Conservation (phyloP, 2,888 invertebrate species). For the Archips xylosteana region DNA sequence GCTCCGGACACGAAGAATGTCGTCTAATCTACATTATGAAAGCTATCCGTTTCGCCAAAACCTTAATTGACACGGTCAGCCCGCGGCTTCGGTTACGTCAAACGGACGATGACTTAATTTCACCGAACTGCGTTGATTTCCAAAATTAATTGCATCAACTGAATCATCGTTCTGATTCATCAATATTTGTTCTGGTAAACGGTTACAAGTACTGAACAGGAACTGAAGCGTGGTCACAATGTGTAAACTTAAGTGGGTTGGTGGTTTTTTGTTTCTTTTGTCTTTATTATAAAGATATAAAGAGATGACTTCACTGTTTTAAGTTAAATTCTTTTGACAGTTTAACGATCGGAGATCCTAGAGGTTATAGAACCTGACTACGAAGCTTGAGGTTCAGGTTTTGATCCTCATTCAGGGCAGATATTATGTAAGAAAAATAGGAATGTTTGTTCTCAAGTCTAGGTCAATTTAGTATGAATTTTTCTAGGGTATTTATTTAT, state of each 20-base stretch:
- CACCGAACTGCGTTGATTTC: constrained; percentile 49
- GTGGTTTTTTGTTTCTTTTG: neutral
- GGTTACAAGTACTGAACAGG: neutral
- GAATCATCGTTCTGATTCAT: constrained; percentile 26
- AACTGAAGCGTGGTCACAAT: neutral
- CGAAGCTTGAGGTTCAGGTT: too few species aligned
- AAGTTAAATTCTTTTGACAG: neutral
- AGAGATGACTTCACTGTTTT: neutral
- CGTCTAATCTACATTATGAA: constrained; percentile 15
- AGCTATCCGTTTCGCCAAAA: constrained; percentile 15
- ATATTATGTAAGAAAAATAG: too few species aligned
- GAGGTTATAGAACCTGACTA: too few species aligned
- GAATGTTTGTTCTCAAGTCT: too few species aligned
- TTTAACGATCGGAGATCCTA: too few species aligned
- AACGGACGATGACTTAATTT: constrained; percentile 28
- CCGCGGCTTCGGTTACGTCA: constrained; percentile 2
- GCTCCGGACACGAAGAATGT: constrained; percentile 8
- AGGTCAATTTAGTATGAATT: too few species aligned
- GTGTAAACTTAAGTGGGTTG: neutral
- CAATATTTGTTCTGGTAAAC: neutral
- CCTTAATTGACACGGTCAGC: constrained; percentile 18
- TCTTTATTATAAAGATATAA: neutral
- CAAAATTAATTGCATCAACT: constrained; percentile 50
- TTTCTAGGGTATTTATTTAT: too few species aligned
- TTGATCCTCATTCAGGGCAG: too few species aligned